phyloP scores from a whole-genome alignment of 2,113 vertebrate genomes.

The Dasyornis broadbenti region DNA sequence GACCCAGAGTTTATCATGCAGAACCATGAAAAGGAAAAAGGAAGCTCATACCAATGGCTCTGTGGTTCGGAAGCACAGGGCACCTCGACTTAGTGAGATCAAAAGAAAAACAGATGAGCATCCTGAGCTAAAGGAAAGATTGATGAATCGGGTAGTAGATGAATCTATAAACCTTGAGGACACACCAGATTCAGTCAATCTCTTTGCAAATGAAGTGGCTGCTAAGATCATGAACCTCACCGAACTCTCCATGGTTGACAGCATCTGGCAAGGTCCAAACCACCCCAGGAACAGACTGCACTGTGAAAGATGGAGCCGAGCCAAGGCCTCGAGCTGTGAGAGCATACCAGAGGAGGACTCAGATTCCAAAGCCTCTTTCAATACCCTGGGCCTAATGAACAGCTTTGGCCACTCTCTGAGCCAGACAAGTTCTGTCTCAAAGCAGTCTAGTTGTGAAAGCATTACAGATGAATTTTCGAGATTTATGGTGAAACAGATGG shows the following conservation, averaged over 20 bases:
- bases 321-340: constrained; percentile 90
- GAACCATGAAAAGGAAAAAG: constrained; percentile 82
- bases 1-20: constrained; percentile 72
- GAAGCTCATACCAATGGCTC: constrained; percentile 72
- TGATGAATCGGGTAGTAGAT: constrained; percentile 95
- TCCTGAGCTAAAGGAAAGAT: constrained; percentile 90
- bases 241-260: constrained; percentile 84
- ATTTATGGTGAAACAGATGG: constrained; percentile 99
- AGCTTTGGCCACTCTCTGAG: constrained; percentile 86
- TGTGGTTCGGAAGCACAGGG: constrained; percentile 85
- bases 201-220: constrained; percentile 91
- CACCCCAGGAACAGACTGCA: constrained; percentile 81
- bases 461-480: constrained; percentile 97
- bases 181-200: constrained; percentile 81
- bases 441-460: constrained; percentile 97
- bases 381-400: constrained; percentile 76
- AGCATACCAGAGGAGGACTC: constrained; percentile 93
- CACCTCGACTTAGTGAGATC: constrained; percentile 94
- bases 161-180: constrained; percentile 90
- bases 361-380: constrained; percentile 69
- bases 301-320: constrained; percentile 88
- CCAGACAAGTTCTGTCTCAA: constrained; percentile 92
- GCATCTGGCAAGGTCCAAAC: constrained; percentile 83
- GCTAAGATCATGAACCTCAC: constrained; percentile 92
- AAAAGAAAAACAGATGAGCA: constrained; percentile 97